Evolutionary conservation across 1,140 invertebrate species (phyloP), one percentile per base, ranked within the genome.

Genomic region (Apocrypta bakeri): DNA sequence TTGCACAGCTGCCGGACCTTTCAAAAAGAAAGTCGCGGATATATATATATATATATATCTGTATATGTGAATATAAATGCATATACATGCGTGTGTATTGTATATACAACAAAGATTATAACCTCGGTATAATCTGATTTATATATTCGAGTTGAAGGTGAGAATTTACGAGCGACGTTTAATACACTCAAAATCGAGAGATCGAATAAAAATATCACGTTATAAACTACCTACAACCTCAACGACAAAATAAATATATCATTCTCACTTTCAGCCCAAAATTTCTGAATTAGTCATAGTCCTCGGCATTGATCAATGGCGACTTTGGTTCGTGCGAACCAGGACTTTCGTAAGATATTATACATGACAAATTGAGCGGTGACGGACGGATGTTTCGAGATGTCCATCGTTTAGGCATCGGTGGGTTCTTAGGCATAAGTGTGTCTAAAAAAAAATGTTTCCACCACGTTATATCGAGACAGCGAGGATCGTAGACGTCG

Each of bases 211-310:
- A n/a, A 56, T 8, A 56, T 6, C 17, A n/a, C n/a, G n/a, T n/a
- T n/a, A n/a, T n/a, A n/a, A n/a, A n/a, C n/a, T n/a, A n/a, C n/a
- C n/a, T n/a, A n/a, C 48, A 21, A 1, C 25, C 8, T 48, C n/a
- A 74, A 7, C 9, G 11, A 1, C 17, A 76, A 68, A 77, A 37
- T 33, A 77, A 77, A 77, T 37, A 68, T 66, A 77, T 40, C 24
- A 17, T 66, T 77, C 75, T 1, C 12, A 42, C 75, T 11, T 48
- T 17, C 2, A 56, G 42, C n/a, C 37, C 14, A n/a, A 76, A 24
- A 64, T 64, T 76, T 76, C 24, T 24, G 27, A 76, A 37, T 76
- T n/a, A 31, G 12, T 74, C 25, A 63, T 2, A 24, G 56, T 9
- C 48, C 17, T n/a, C 42, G 42, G 42, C 21, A 48, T 48, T 17